Evolutionary conservation across 2,113 vertebrate genomes (phyloP), one percentile per base, ranked within the genome.

Genomic region (Mystacornis crossleyi): DNA sequence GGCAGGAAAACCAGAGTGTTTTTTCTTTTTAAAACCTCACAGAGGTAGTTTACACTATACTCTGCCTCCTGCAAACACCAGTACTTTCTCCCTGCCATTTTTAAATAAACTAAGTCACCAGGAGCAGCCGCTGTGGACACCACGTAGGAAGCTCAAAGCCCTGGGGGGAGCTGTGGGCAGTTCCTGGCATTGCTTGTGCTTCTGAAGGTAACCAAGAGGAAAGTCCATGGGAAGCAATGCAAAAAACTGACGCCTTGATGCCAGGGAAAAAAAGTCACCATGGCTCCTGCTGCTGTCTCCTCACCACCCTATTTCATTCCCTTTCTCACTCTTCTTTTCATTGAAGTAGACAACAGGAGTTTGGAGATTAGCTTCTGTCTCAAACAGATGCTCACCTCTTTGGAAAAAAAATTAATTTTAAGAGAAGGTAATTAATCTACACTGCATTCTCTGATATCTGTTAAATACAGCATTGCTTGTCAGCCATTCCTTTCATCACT

Each of bases 31-130:
- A 24, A 82, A 84, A 73, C 70, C 78, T 85, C 81, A 79, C 1
- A 0, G 47, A 88, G 51, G 23, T 26, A 89, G 84, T 93, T 93
- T 90, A 93, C 73, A 55, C n/a, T 65, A 15, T 4, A 58, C 3
- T 5, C 48, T 93, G 57, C 70, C 40, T 86, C 70, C 88, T 96
- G 82, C 58, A 72, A 90, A 86, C 66, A 71, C 45, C 69, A 87
- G 28, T 38, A 31, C 58, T 75, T 93, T 83, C 64, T 88, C 60
- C 21, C 42, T 86, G 54, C 58, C 79, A n/a, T 43, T 66, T 93
- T 92, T 86, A 94, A 92, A 96, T 88, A 88, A 90, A 88, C 50
- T 62, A 47, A 3, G 5, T 81, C 75, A 90, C 62, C 82, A 72
- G 74, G 18, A 95, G 48, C 43, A 51, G 71, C 0, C 0, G 66